Percentiles rank a stretch among this genome's conserved stretches.
Evolutionary conservation across 2,888 invertebrate species (phyloP).

Genomic region (Heliconius ismenius): DNA sequence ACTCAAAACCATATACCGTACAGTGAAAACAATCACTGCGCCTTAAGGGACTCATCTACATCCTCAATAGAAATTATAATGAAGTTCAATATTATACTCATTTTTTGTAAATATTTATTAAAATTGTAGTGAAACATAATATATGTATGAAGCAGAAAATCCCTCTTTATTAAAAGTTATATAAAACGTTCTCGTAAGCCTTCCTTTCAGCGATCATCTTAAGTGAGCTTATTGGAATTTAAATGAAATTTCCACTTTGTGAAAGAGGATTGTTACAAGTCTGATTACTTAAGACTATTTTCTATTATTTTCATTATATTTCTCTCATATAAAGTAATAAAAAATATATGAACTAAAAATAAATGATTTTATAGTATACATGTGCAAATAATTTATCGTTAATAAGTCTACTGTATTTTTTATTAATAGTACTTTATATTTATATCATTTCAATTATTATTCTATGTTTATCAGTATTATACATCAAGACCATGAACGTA

Average conservation of each 20-base stretch:
- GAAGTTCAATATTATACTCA: background rate
- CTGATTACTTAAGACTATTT: background rate
- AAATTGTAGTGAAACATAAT: background rate
- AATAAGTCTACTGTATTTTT: background rate
- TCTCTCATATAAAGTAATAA: background rate
- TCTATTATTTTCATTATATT: background rate
- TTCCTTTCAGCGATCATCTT: conserved; percentile 15
- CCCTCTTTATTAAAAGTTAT: background rate
- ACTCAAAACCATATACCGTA: no score
- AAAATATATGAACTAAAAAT: background rate
- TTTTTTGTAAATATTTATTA: background rate
- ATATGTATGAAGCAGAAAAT: conserved; percentile 19
- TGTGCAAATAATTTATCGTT: no score
- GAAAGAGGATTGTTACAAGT: background rate
- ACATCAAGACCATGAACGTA: background rate
- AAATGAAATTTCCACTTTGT: conserved; percentile 19
- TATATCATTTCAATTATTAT: background rate
- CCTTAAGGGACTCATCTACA: background rate
- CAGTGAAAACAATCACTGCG: background rate
- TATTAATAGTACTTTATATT: background rate
- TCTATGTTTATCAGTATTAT: background rate
- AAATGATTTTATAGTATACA: background rate
- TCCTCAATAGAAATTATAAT: no score
- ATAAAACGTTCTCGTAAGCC: conserved; percentile 8
- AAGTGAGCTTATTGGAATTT: conserved; percentile 18